A percentile compares a stretch with the other conserved stretches of the same genome.
phyloP scores from a whole-genome alignment of 2,888 invertebrate species.

The Tanypteryx hageni region DNA sequence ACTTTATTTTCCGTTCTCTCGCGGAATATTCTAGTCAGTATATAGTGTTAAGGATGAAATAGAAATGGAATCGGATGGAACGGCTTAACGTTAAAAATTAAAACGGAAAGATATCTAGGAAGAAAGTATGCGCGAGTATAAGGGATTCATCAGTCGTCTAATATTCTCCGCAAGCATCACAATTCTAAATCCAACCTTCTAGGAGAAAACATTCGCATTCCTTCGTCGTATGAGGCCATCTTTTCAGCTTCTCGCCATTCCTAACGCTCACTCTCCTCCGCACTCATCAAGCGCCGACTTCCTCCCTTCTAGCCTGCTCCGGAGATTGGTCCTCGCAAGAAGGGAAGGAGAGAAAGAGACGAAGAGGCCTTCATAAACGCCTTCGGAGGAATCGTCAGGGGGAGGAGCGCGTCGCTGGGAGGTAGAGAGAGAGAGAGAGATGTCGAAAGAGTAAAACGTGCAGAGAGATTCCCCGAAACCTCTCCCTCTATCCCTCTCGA shows the following conservation, averaged over 20 bases:
- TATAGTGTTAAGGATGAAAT: too few relatives aligned
- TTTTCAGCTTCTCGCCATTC: neutral
- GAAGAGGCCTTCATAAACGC: conserved; percentile 14
- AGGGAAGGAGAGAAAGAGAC: too few relatives aligned
- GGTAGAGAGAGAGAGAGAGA: too few relatives aligned
- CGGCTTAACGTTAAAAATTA: too few relatives aligned
- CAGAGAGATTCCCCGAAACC: neutral
- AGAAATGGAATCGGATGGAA: too few relatives aligned
- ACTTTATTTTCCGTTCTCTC: too few relatives aligned
- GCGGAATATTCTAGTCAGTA: too few relatives aligned
- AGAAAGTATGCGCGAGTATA: neutral
- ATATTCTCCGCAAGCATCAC: neutral
- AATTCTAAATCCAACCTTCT: neutral
- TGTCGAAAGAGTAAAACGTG: too few relatives aligned
- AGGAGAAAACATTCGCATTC: neutral
- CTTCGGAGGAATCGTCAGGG: neutral
- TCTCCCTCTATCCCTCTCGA: neutral
- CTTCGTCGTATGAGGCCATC: neutral
- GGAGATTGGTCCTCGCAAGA: neutral
- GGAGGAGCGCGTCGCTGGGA: neutral
- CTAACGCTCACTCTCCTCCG: neutral
- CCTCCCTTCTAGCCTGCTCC: neutral
- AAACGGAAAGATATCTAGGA: too few relatives aligned
- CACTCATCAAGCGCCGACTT: conserved; percentile 17
- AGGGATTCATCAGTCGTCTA: too few relatives aligned